Evolutionary conservation across 2,797 vertebrate genomes (phyloP).

Genomic region (Gambusia yucatana): DNA sequence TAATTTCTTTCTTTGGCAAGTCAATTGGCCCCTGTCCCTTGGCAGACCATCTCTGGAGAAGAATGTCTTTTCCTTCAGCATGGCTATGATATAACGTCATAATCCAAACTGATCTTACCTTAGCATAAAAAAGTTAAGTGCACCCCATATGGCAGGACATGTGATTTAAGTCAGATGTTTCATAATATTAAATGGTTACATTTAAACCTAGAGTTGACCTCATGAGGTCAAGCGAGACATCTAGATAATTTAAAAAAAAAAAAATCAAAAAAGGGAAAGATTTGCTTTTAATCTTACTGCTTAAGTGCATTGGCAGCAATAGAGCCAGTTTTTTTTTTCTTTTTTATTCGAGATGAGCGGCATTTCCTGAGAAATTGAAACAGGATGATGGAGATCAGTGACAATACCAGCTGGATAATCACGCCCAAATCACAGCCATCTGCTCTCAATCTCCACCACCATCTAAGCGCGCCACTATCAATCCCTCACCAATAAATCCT

Average conservation of each 20-base stretch:
- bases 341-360: conserved; percentile 74
- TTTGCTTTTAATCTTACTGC: conserved; percentile 70
- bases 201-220: conserved; percentile 10
- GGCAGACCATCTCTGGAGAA: conserved; percentile 56
- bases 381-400: conserved; percentile 82
- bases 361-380: conserved; percentile 81
- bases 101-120: conserved; percentile 52
- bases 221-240: conserved; percentile 25
- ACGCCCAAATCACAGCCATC: conserved; percentile 80
- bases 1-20: conserved; percentile 68
- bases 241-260: conserved; percentile 23
- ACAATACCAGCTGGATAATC: conserved; percentile 81
- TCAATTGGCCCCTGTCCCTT: conserved; percentile 66
- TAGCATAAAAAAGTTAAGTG: conserved; percentile 5
- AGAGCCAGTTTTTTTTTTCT: conserved; percentile 67
- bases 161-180: conserved; percentile 17
- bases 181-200: conserved; percentile 13
- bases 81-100: conserved; percentile 53
- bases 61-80: conserved; percentile 33
- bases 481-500: conserved; percentile 80
- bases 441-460: conserved; percentile 80
- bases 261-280: conserved; percentile 22
- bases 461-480: conserved; percentile 75
- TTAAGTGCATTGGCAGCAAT: conserved; percentile 75
- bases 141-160: conserved; percentile 8